Evolutionary conservation across 1,140 invertebrate genomes (phyloP), one percentile per base, ranked within the genome.

Genomic region (Dendrolimus punctatus): DNA sequence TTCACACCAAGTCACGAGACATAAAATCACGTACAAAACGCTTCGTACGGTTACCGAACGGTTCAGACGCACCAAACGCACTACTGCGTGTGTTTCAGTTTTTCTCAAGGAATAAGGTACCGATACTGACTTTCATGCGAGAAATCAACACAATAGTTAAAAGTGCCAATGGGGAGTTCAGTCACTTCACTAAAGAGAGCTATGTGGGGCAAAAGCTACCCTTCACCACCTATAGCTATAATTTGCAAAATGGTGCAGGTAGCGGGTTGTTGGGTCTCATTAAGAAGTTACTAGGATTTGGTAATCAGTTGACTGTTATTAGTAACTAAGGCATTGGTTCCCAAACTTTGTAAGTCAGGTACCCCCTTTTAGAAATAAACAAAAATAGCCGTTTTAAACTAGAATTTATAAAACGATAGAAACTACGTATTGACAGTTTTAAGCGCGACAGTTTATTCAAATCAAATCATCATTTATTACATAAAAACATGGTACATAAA

Each of bases 81-180:
- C 3, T 23, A 23, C 3, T 69, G 45, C 62, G 76, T 4, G 78
- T 71, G 51, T 53, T 68, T n/a, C 49, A 59, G 6, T 66, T 72
- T 23, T 57, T 66, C 8, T 42, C 66, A 0, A 66, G 58, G 48
- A 66, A 59, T 4, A 55, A 73, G 0, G 40, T 73, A 4, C 79
- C 79, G n/a, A 58, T 79, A 0, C 46, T 77, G 5, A 69, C 71
- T 0, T 68, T 82, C 0, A 66, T 73, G 45, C 49, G 74, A 36
- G 76, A 79, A 43, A 78, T 80, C 5, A 72, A 66, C 10, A 80
- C 79, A 0, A 9, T 77, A 2, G 61, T 82, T 0, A 73, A 68
- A 55, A 76, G 67, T 5, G 62, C 48, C 0, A 68, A 73, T 5
- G 68, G 71, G 0, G 70, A 80, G 40, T 51, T 76, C n/a, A 76